A percentile compares a stretch with the other conserved stretches of the same genome.
Conservation (phyloP, 2,113 vertebrate genomes). For the Ictalurus punctatus region DNA sequence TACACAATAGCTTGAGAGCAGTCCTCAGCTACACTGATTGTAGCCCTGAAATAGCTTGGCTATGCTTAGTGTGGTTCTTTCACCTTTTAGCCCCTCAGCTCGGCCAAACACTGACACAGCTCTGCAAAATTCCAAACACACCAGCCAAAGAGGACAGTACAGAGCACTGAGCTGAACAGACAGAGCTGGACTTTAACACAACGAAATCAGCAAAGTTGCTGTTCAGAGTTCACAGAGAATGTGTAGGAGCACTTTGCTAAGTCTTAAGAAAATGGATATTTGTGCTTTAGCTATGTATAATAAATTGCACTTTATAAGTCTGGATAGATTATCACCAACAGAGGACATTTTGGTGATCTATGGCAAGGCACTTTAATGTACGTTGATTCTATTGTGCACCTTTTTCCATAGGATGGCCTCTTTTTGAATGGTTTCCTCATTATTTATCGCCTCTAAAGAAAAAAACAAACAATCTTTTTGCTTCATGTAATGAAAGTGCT, state of each 20-base stretch:
- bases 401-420: background rate
- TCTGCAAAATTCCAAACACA: conserved; percentile 37
- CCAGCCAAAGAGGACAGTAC: conserved; percentile 14
- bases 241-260: background rate
- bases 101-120: conserved; percentile 41
- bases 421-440: background rate
- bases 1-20: background rate
- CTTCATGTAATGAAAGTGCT: background rate
- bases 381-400: background rate
- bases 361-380: background rate
- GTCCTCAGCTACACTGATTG: background rate
- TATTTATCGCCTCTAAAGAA: background rate
- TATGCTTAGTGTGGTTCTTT: background rate
- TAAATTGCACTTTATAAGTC: background rate
- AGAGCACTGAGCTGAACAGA: background rate
- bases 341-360: background rate
- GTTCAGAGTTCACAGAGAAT: background rate
- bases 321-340: background rate
- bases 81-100: conserved; percentile 16
- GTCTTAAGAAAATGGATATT: background rate
- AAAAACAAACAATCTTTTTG: background rate
- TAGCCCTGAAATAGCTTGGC: conserved; percentile 25
- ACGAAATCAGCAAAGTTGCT: background rate
- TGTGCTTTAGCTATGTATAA: background rate
- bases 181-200: background rate